Evolutionary conservation across 2,888 invertebrate genomes (phyloP), one percentile per base, ranked within the genome.

Genomic region (Mythimna pallens): DNA sequence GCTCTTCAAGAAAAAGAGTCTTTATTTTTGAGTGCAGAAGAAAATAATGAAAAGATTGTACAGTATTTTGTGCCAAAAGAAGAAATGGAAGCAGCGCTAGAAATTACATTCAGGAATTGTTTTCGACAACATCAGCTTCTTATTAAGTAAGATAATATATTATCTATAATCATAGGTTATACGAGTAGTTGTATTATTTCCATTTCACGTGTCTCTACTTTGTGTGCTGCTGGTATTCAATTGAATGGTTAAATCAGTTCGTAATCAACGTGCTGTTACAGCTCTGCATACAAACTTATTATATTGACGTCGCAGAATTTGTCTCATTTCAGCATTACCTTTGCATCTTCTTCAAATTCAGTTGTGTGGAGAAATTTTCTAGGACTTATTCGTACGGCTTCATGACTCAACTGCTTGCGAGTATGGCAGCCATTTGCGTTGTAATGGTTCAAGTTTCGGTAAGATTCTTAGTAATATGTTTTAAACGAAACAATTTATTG

Each of bases 361-460:
- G 96, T 86, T 96, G 95, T 81, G 95, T 95, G 66, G 91, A 95
- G 87, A 93, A 94, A 87, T 95, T 96, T 82, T 90, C 93, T 17
- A 82, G 80, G 75, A 96, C 95, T 76, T 96, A 96, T 89, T 93
- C 95, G 4, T 95, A 95, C 80, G 96, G 96, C 55, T 96, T 96
- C 91, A 94, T 96, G 94, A 95, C 95, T 80, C 96, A 96, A 90
- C 91, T 96, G 67, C 89, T 95, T 68, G 95, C 95, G 34, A 96
- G 96, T 84, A 93, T 94, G 93, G 95, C 95, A n/a, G 96, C 96
- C 55, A 96, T 96, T 89, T 96, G 96, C 90, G 95, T 94, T 62
- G 94, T 96, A 88, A 96, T 96, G 96, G 95, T 96, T 58, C 96
- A 96, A 93, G 92, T 96, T 92, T 95, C 96, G 93, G 96, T 96